Base-by-base conservation (phyloP, 2,113 vertebrate genomes). In the Notarius quadriscutis region DNA sequence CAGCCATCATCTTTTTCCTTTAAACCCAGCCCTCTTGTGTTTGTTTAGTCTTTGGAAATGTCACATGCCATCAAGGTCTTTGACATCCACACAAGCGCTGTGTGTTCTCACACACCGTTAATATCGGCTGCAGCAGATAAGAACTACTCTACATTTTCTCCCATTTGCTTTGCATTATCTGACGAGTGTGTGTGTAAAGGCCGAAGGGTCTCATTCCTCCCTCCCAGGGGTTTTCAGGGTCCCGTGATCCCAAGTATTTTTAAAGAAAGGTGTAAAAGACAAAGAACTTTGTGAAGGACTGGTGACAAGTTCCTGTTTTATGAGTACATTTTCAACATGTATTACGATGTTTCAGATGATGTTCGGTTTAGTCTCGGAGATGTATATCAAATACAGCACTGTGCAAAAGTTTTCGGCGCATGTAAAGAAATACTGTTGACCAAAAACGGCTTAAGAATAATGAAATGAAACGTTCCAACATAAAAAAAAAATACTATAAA, bases 31-130 rank as follows among this genome's bases (percentile, higher is more conserved):
- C 69, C 77, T 84, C 85, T 72, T 86, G 81, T 94, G 92, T 95
- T 81, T 93, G 89, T 93, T 93, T 91, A 95, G 93, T 91, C 90
- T 89, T 75, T 90, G 92, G 90, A 93, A 94, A 94, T 88, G 91
- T 92, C 72, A 69, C 87, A 84, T 92, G 91, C 90, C 91, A 91
- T 89, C 81, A 22, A 87, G 91, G 90, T 87, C 92, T 91, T 86
- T 83, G 34, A 80, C 89, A 60, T 87, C 90, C 90, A 87, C 88
- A 67, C 90, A 91, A 91, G 78, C 89, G 85, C 89, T 74, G 84
- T 53, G 78, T 90, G 91, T 91, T 91, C 92, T 93, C 92, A 92
- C 91, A 72, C 57, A 41, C 83, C 89, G 90, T 93, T 94, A 93
- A 94, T 89, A 89, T 86, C 77, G 87, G 89, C 85, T 82, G 87